These are phyloP conservation scores for Conops quadrifasciatus DNA, from an alignment of 2,888 invertebrate genomes.

Conservation along the genomic window DNA sequence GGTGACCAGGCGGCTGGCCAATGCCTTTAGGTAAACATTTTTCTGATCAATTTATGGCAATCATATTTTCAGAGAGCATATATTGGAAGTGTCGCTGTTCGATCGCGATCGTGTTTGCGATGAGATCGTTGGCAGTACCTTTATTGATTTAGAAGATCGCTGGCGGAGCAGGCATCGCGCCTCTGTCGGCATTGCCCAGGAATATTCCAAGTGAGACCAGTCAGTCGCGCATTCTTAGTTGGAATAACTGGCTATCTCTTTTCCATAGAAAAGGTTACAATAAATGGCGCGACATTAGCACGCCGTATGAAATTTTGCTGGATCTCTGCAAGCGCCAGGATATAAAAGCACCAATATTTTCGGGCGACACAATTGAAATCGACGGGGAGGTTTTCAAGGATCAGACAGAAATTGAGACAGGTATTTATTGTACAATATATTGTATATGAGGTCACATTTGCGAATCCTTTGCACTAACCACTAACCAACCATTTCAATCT, in stretches of 20 bases:
- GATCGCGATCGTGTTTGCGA: conserved; percentile 77
- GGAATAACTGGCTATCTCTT: background rate
- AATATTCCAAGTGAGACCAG: conserved; percentile 72
- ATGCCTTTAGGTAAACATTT: background rate
- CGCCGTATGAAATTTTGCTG: conserved; percentile 77
- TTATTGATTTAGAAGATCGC: conserved; percentile 87
- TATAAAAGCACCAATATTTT: conserved; percentile 69
- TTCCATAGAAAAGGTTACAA: conserved; percentile 71
- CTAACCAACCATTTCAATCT: too few species aligned
- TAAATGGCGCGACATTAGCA: conserved; percentile 79
- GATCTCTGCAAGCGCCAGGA: conserved; percentile 76
- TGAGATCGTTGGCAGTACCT: conserved; percentile 85
- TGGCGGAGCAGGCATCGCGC: conserved; percentile 83
- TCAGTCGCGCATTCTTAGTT: background rate
- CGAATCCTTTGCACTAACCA: background rate
- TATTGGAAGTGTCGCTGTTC: conserved; percentile 76
- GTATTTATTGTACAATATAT: conserved; percentile 42
- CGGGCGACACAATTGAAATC: conserved; percentile 67
- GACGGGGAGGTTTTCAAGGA: conserved; percentile 63
- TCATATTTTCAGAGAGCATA: conserved; percentile 74
- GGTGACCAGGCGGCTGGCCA: conserved; percentile 41
- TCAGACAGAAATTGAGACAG: conserved; percentile 54
- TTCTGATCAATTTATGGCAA: conserved; percentile 56
- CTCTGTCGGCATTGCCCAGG: conserved; percentile 76
- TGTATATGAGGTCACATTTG: background rate